Evolutionary conservation across 2,888 invertebrate species (phyloP), one percentile per base, ranked within the genome.

Genomic region (Alviniconcha strummeri): DNA sequence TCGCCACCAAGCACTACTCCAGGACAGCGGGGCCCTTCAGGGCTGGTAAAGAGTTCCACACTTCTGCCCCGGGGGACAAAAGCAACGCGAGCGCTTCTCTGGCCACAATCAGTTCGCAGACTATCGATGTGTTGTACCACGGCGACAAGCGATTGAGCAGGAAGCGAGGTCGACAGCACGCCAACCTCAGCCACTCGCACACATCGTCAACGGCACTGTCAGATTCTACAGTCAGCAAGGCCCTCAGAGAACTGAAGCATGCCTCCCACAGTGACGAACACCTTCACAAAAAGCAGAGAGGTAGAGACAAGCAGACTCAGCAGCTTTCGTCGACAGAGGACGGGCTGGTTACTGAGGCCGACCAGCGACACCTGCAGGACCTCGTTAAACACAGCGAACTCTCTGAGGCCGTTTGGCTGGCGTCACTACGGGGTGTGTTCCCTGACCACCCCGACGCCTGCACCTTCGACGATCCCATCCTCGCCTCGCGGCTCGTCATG

Each of bases 401-500:
- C 4, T 57, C 78, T 5, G 57, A 77, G 19, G 8, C n/a, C n/a
- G 56, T 77, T 8, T 57, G 76, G 76, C n/a, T 57, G 76, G 57
- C 76, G 9, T 76, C 76, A n/a, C 57, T n/a, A n/a, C 36, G 36
- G 36, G 76, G 76, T 11, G 19, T 57, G 19, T 9, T 77, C 57
- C 19, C 57, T 11, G 76, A 77, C 56, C 76, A 54, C 17, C 76
- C 19, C 36, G 76, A 77, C 52, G 57, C 57, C 6, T 36, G 54
- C 69, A 55, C 69, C 11, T 80, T 67, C 11, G 80, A 80, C 54
- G 80, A 80, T 69, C 80, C 80, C 19, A 15, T 69, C 55, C 55
- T 55, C 5, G 80, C 80, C 69, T 69, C 80, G 19, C 67, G 80
- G 5, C 67, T 80, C 17, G 80, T 80, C n/a, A 52, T 80, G 55